Conservation (phyloP, 2,113 vertebrate species). For the Leptosomus discolor region DNA sequence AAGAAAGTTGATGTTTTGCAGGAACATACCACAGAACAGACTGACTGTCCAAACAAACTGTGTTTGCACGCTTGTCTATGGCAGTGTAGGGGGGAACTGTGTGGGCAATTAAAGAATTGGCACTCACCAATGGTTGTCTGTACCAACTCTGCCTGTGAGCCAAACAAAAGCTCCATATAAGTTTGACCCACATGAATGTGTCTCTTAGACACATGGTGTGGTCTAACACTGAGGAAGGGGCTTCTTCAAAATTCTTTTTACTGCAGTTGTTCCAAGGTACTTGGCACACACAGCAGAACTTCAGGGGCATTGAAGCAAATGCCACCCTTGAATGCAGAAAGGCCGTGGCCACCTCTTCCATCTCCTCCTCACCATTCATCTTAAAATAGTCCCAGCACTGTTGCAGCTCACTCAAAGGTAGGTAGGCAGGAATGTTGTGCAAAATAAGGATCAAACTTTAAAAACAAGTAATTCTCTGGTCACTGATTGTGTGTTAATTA, state of each 20-base stretch:
- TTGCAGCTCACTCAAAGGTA: neutral
- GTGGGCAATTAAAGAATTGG: neutral
- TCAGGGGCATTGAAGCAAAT: neutral
- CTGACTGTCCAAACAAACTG: conserved; percentile 4
- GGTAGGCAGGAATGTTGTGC: neutral
- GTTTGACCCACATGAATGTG: neutral
- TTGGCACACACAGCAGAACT: neutral
- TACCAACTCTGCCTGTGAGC: neutral
- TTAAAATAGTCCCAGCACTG: neutral
- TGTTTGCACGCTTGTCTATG: neutral
- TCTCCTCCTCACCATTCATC: neutral
- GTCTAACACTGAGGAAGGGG: neutral
- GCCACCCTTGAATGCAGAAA: neutral
- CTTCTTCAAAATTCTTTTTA: neutral
- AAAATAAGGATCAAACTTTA: conserved; percentile 14
- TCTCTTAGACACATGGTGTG: neutral
- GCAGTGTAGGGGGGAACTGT: fast-evolving
- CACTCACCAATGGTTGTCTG: neutral
- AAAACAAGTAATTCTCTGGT: conserved; percentile 45
- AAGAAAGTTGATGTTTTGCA: neutral
- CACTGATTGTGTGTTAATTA: conserved; percentile 64
- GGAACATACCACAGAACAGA: neutral
- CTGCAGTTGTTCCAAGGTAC: neutral
- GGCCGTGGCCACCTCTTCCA: neutral
- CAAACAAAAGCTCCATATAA: neutral